Evolutionary conservation across 2,888 invertebrate genomes (phyloP), one percentile per base, ranked within the genome.

Genomic region (Orthonevra nobilis): DNA sequence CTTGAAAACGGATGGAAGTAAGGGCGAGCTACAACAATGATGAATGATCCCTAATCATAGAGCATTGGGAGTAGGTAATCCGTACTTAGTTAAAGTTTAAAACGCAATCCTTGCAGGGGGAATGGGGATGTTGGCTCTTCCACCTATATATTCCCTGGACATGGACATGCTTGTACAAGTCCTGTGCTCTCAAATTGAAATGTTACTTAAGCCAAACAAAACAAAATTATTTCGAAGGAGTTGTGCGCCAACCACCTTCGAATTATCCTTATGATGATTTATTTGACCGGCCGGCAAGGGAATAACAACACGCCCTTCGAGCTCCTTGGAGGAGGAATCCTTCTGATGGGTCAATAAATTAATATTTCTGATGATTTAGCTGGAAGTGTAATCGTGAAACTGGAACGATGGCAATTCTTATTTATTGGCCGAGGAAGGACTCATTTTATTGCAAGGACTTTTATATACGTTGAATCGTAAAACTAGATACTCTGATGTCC

Each of bases 31-130:
- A 61, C 72, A 73, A 73, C 79, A 79, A 79, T 79, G 79, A 79
- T 79, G 79, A 79, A 79, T 73, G 79, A 73, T 66, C 73, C 66
- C 60, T 79, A 79, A 79, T 79, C 79, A 79, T 61, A 79, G 79
- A 68, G 73, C 66, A 79, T 68, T 79, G 79, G 66, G 73, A 79
- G 79, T 66, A 68, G 66, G 79, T 79, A 79, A 79, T 79, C 79
- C 79, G 66, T 79, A 79, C 73, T 79, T 79, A 79, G 79, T 61
- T 73, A 68, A 73, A 79, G 66, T 79, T 79, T 79, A 68, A 73
- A 79, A 79, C 61, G 61, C 73, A 79, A 79, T 79, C 72, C 77
- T 28, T 70, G 15, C 38, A 6, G 34, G 34, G n/a, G 26, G 30
- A 26, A n/a, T n/a, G n/a, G n/a, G n/a, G n/a, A n/a, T n/a, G n/a